Base-by-base conservation (phyloP, 2,797 vertebrate genomes). In the Poliocrania exsul region DNA sequence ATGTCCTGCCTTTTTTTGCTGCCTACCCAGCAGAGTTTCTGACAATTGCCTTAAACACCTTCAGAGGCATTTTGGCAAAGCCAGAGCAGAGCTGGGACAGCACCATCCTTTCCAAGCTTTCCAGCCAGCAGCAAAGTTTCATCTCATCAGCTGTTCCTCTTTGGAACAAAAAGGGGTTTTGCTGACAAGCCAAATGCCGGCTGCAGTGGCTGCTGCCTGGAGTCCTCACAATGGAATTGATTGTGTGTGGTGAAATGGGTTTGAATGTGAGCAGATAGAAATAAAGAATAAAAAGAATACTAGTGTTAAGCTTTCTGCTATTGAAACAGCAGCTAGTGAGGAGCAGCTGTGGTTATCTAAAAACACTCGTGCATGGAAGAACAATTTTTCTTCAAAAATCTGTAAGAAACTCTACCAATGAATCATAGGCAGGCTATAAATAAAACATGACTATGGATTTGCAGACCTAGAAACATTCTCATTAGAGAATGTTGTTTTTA, bases 331-430 rank as follows among this genome's bases (percentile, higher is more conserved):
- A 96, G 82, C 83, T 84, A 91, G 90, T 77, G 82, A 96, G 88
- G 67, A 97, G 81, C 97, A 98, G 97, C 98, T 98, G 97, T 95
- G 94, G 93, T 95, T 96, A 93, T 97, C 92, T 91, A 81, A 97
- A 98, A 96, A 96, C 61, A 80, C 72, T 95, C 10, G 1, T 77
- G 85, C 82, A 94, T 88, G 74, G 54, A 95, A 88, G 96, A 95
- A 94, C 81, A 81, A 81, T 96, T 97, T 97, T 97, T 96, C 93
- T 96, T 96, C 94, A 95, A 97, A 96, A 96, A 97, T 95, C 89
- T 98, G 97, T 98, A 97, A 97, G 97, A 97, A 97, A 96, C 84
- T 95, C 84, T 97, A 97, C 97, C 95, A 94, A 97, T 97, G 97
- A 98, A 97, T 98, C 97, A 97, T 96, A 96, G 90, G 46, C 82